Base-by-base conservation (phyloP, 2,888 invertebrate genomes). In the Beris chalybata region DNA sequence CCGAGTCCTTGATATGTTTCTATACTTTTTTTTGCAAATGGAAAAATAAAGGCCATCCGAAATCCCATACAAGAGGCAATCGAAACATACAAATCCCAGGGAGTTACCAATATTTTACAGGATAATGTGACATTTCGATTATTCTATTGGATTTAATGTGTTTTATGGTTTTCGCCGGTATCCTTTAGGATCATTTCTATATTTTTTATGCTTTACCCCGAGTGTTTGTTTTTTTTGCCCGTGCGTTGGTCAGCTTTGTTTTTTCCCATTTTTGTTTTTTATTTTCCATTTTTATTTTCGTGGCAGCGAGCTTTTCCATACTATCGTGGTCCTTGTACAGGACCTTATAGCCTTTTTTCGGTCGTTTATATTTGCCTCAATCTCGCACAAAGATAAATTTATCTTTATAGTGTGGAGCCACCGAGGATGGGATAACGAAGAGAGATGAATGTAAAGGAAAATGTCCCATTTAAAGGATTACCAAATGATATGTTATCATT, bases 101-200 rank as follows among this genome's bases (percentile, higher is more conserved):
- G 50, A 70, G 70, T 69, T 68, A 69, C 71, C 74, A 75, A 80
- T 79, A 79, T 79, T 79, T 79, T 78, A 79, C 77, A 77, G 77
- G 77, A 76, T 80, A 79, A 80, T 79, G 80, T 79, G 80, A 79
- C 79, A 79, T 79, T 79, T 80, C 79, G 79, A 80, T 79, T 79
- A 79, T 79, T 79, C 79, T 77, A 78, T 79, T 79, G 79, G 79
- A 79, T 78, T 78, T 79, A 79, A 80, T 80, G 79, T 77, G 75
- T 78, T 78, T 79, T 80, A 77, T 78, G 73, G 72, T 69, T 71
- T 65, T 57, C 52, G 65, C 50, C 61, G 53, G 54, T 64, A 64
- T 64, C 64, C 64, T 64, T 54, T 64, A 54, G 54, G 53, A 64
- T 64, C 64, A 64, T 64, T 64, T 64, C 54, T 64, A 54, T 64